phyloP scores from a whole-genome alignment of 2,113 vertebrate genomes.

The Cettia cetti region DNA sequence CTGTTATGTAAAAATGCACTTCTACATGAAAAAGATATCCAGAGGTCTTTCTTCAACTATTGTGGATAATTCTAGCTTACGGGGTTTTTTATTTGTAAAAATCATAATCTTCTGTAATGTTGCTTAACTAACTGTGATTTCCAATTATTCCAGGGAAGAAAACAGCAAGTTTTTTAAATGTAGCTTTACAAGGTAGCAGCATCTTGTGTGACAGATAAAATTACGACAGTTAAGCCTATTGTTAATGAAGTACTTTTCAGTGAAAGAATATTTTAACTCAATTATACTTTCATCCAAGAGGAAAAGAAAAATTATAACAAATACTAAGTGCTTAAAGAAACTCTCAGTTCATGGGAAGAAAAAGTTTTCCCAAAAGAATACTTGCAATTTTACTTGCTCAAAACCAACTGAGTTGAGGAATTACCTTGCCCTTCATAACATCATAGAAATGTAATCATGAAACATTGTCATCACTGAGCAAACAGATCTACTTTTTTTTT shows the following conservation, averaged over 20 bases:
- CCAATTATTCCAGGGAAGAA: slow-evolving; percentile 2
- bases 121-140: background rate
- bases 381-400: background rate
- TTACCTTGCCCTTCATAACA: background rate
- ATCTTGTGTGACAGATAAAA: slow-evolving; percentile 25
- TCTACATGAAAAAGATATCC: background rate
- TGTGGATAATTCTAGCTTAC: background rate
- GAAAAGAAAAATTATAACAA: background rate
- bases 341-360: background rate
- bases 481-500: background rate
- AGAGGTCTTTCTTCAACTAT: background rate
- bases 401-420: background rate
- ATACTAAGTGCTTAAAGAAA: background rate
- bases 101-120: background rate
- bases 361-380: background rate
- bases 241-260: slow-evolving; percentile 15
- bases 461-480: background rate
- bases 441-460: background rate
- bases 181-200: background rate
- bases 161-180: background rate
- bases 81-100: background rate
- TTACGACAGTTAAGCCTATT: background rate
- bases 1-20: background rate
- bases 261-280: slow-evolving; percentile 14
- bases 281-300: background rate